These are phyloP conservation scores for Onthophagus taurus DNA, from an alignment of 1,140 invertebrate genomes.

Conservation along the genomic window DNA sequence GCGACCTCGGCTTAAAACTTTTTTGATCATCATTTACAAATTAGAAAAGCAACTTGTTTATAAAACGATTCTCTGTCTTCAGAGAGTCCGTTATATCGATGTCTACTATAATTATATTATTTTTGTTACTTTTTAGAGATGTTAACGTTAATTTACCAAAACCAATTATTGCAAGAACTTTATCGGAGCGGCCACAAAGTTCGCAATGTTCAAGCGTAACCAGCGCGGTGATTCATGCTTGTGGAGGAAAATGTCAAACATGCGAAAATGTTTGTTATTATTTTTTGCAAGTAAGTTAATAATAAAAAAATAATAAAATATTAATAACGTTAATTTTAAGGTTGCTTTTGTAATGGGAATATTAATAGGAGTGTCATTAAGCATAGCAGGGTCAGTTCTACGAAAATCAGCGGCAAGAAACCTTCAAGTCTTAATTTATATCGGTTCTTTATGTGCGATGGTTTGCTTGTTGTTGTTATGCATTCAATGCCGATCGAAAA, in stretches of 20 bases:
- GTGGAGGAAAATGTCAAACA: conserved; percentile 52
- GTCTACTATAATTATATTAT: no score
- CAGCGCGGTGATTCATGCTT: conserved; percentile 44
- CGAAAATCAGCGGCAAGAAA: conserved; percentile 47
- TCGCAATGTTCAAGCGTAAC: conserved; percentile 29
- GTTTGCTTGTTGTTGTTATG: conserved; percentile 48
- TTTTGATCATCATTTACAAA: no score
- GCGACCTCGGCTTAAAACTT: no score
- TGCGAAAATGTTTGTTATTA: conserved; percentile 59
- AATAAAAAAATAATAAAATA: no score
- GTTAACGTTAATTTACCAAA: neutral
- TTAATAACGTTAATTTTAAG: conserved; percentile 37
- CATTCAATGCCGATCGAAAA: conserved; percentile 51
- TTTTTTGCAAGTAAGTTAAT: conserved; percentile 49
- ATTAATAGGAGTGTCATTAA: conserved; percentile 49
- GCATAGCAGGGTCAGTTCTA: conserved; percentile 49
- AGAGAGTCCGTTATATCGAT: no score
- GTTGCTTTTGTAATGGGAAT: conserved; percentile 53
- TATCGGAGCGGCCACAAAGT: conserved; percentile 32
- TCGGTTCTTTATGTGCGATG: conserved; percentile 47
- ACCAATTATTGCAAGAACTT: neutral
- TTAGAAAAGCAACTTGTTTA: no score
- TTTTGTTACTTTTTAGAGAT: no score
- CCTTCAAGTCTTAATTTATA: conserved; percentile 52
- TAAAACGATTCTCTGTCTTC: no score